These are phyloP conservation scores for Olivierus martensii DNA, from an alignment of 1,140 invertebrate genomes.

Conservation along the genomic window DNA sequence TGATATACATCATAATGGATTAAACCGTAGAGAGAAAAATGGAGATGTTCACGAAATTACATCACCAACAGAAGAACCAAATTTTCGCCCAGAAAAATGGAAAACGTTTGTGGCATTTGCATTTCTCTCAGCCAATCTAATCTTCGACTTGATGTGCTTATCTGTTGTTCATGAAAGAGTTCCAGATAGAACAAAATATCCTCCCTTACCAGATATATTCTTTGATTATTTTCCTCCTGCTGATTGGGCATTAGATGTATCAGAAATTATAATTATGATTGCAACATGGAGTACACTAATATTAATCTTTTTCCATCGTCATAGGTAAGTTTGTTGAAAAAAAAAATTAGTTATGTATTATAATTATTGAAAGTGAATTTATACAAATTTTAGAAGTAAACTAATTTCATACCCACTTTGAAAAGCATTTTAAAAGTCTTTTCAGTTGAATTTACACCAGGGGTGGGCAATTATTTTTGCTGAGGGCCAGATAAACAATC, in stretches of 20 bases:
- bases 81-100: slow-evolving; percentile 53
- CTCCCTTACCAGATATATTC: slow-evolving; percentile 63
- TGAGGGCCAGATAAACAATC: too few relatives aligned
- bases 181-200: slow-evolving; percentile 50
- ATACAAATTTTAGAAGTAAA: too few relatives aligned
- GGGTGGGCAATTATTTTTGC: too few relatives aligned
- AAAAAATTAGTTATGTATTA: neutral
- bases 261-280: slow-evolving; percentile 72
- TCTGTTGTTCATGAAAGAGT: slow-evolving; percentile 71
- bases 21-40: slow-evolving; percentile 13
- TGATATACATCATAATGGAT: slow-evolving; percentile 10
- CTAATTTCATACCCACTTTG: too few relatives aligned
- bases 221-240: slow-evolving; percentile 53
- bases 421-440: too few relatives aligned
- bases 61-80: slow-evolving; percentile 40
- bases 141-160: slow-evolving; percentile 42
- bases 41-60: slow-evolving; percentile 38
- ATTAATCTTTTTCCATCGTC: slow-evolving; percentile 65
- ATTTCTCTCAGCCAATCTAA: slow-evolving; percentile 32
- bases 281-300: slow-evolving; percentile 53
- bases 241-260: slow-evolving; percentile 66
- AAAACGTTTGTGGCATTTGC: slow-evolving; percentile 45
- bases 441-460: too few relatives aligned
- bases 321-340: slow-evolving; percentile 56
- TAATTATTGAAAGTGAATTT: too few relatives aligned